A percentile compares a stretch with the other conserved stretches of the same genome.
Evolutionary conservation across 2,797 vertebrate species (phyloP).

Genomic region (Danio jaintianensis): DNA sequence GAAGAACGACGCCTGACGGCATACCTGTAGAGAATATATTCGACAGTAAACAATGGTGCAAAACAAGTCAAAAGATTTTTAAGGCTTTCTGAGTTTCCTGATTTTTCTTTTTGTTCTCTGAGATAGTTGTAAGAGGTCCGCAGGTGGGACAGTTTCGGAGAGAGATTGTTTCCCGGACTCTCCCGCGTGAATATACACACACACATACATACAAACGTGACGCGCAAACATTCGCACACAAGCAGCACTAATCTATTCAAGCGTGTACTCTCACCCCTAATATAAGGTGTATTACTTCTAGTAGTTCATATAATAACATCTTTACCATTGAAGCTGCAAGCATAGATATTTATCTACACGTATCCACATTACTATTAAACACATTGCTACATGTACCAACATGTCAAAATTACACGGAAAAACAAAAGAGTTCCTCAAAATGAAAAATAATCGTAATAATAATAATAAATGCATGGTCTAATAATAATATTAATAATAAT

Average conservation of each 20-base stretch:
- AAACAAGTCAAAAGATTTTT: conserved; percentile 79
- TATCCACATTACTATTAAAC: conserved; percentile 67
- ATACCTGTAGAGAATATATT: conserved; percentile 71
- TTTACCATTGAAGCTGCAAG: conserved; percentile 81
- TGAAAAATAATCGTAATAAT: conserved; percentile 43
- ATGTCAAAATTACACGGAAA: conserved; percentile 66
- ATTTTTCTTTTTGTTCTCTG: conserved; percentile 73
- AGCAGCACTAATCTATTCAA: conserved; percentile 77
- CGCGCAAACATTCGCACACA: conserved; percentile 65
- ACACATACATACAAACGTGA: conserved; percentile 61
- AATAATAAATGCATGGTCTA: conserved; percentile 45
- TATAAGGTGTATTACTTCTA: conserved; percentile 81
- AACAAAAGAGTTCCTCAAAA: conserved; percentile 60
- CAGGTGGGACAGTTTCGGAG: conserved; percentile 50
- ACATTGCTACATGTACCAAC: conserved; percentile 74
- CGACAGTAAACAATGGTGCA: conserved; percentile 80
- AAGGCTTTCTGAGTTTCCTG: conserved; percentile 84
- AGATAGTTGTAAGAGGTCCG: conserved; percentile 71
- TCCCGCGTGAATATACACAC: conserved; percentile 53
- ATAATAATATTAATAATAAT: conserved; percentile 19
- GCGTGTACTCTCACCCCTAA: conserved; percentile 76
- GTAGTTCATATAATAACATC: conserved; percentile 73
- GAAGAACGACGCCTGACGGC: conserved; percentile 53
- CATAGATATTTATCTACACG: conserved; percentile 66
- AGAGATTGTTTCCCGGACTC: conserved; percentile 42